Evolutionary conservation across 2,113 vertebrate genomes (phyloP), one percentile per base, ranked within the genome.

Genomic region (Malaclemys terrapin): DNA sequence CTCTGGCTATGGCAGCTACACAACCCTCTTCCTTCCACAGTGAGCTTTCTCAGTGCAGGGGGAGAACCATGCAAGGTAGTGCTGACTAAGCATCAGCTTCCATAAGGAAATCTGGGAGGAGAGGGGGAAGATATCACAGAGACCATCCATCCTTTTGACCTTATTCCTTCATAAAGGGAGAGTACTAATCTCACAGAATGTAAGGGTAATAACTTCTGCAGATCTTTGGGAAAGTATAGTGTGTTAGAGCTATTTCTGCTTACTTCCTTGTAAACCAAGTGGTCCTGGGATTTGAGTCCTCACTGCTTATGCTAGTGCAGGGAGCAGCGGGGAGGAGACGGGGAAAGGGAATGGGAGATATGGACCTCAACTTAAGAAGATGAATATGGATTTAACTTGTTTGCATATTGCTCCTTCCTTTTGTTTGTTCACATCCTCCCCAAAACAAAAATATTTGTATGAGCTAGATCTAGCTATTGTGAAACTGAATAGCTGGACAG

Each of bases 401-500:
- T 24, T 17, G 5, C 49, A 65, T 88, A 45, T 89, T 84, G 6
- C 13, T 93, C 14, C 84, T 91, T 88, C 50, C 91, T 94, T 87
- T 85, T 47, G 89, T 84, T 92, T 94, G 62, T 90, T 45, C 78
- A 88, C 85, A 56, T 96, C 57, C 88, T 96, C 69, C 78, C 91
- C 82, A 92, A 78, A 91, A 69, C 27, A 92, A 93, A 85, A 92
- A 86, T 27, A 80, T 90, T 91, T 80, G 17, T 92, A 93, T 96
- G 84, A 87, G 11, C 4, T 56, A 89, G 29, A 95, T 96, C 31
- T 91, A 10, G 3, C 56, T 75, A 13, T 85, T 94, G 19, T 54
- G 42, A 91, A 94, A 82, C 81, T 87, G 62, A 10, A 1, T 76
- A 82, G 53, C 69, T 97, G 82, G 27, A 25, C 91, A 97, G 84